These are phyloP conservation scores for Pristionchus japonicus DNA, from an alignment of 2,888 invertebrate species.

Conservation along the genomic window DNA sequence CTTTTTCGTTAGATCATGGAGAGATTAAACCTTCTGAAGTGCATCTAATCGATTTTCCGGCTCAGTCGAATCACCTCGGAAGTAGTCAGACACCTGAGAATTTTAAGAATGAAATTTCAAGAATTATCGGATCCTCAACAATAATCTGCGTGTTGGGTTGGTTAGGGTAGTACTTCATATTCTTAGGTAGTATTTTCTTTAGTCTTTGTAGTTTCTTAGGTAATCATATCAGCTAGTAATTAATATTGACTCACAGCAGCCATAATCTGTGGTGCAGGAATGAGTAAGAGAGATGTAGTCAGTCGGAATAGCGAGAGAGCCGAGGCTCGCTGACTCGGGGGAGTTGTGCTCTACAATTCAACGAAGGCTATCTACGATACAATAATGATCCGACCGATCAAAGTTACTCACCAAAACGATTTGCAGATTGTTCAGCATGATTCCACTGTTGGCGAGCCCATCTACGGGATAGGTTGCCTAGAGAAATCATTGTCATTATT, in stretches of 20 bases:
- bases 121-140: no score
- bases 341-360: background rate
- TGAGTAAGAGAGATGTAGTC: background rate
- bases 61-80: background rate
- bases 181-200: no score
- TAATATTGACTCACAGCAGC: background rate
- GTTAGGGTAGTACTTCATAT: no score
- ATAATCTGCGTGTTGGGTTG: no score
- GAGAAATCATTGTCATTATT: background rate
- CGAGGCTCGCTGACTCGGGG: background rate
- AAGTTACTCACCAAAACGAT: background rate
- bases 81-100: background rate
- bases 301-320: background rate
- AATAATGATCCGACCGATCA: background rate
- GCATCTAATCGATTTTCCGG: background rate
- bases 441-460: background rate
- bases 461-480: background rate
- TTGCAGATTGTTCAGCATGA: background rate
- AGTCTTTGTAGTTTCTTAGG: no score
- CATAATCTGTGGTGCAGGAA: background rate
- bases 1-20: background rate
- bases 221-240: no score
- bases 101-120: no score
- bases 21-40: background rate
- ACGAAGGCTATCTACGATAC: no score